Evolutionary conservation across 1,140 invertebrate genomes (phyloP), one percentile per base, ranked within the genome.

Genomic region (Drosophila sproati): DNA sequence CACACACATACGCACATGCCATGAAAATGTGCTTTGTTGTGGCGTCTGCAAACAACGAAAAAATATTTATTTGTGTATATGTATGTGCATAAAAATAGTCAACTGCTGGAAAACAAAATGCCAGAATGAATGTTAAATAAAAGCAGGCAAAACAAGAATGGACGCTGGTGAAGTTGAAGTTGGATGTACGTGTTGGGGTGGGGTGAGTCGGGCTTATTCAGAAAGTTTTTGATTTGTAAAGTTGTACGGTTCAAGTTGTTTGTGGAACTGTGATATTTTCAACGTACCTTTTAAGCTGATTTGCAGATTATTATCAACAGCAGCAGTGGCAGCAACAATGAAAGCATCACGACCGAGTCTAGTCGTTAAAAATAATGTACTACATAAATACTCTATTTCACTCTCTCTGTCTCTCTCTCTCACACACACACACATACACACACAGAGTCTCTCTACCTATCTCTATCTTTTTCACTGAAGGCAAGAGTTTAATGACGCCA

Each of bases 11-110:
- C 12, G n/a, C n/a, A 32, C 31, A 59, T 32, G 12, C 8, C 47
- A 37, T 55, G 63, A 82, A 80, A 59, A 70, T 72, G 59, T 66
- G 85, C 85, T 87, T 87, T 87, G 83, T 87, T 87, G 83, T 83
- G 83, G 83, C 73, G 77, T 83, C 73, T 89, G 85, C 80, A 73
- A 80, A 59, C 69, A 82, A 47, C 48, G 64, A 56, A 60, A 81
- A 69, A 74, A 51, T 61, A 60, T 32, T 62, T 10, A 47, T 10
- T 34, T n/a, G 34, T 29, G 69, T 39, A 29, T 56, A 52, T n/a
- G 56, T 48, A 35, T 31, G 8, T 37, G 8, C 29, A 41, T 51
- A 70, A 71, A 75, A 75, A 75, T 70, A 70, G 63, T 63, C 73
- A 70, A 73, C 56, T 48, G 55, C 59, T 64, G 54, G 56, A 59